Base-by-base conservation (phyloP, 2,113 vertebrate species). In the Eurystomus gularis region DNA sequence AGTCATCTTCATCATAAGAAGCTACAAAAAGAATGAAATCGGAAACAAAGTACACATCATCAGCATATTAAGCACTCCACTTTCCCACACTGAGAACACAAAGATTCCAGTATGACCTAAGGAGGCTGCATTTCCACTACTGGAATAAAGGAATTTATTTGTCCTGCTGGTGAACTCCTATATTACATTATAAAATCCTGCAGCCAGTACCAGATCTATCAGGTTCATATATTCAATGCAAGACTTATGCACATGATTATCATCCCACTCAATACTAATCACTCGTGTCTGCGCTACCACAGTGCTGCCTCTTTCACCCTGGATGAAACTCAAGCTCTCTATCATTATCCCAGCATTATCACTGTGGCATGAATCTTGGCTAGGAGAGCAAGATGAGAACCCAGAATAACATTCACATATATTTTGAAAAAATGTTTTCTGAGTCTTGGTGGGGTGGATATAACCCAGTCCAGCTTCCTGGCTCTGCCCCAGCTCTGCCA, bases 71-170 rank as follows among this genome's bases (percentile, higher is more conserved):
- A 71, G 7, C 13, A 51, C 4, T n/a, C 1, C 4, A 7, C 17
- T 33, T 33, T 58, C 88, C 35, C 20, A 16, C 0, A 0, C 0
- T 48, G 29, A 87, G 72, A 85, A 84, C 2, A 5, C 9, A 19
- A 77, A 19, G 57, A 37, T 44, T 82, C 33, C 48, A 28, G 11
- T 10, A 28, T 8, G 25, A 13, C 17, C 8, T 61, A 46, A 57
- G 33, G 5, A 57, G 7, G 9, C 39, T 89, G 44, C 10, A 16
- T 58, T 83, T 93, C 54, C 25, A 40, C 17, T 31, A 6, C 9
- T 42, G 28, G 28, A 82, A 72, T 2, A 5, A 8, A 75, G 72
- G 24, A 73, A 83, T 33, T 37, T 57, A 35, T 13, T 69, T 37
- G 33, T 57, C 58, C 31, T 62, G 31, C 37, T 65, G 7, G 17